A percentile compares a stretch with the other conserved stretches of the same genome.
Conservation (phyloP, 2,888 invertebrate species). For the Chrysomela aeneicollis region DNA sequence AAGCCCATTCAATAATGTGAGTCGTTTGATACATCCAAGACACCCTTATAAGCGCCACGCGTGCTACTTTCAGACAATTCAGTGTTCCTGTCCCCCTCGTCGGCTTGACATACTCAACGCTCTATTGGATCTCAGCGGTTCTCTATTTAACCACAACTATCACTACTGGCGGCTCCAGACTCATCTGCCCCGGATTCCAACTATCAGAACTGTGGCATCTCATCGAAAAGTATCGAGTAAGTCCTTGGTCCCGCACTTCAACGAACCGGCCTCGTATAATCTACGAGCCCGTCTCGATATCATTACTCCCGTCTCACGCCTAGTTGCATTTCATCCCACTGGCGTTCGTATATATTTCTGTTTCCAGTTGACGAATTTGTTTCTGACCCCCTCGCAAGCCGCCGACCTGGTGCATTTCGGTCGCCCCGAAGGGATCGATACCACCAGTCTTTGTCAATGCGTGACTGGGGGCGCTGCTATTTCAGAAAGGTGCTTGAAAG, state of each 20-base stretch:
- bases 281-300: no score
- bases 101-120: slow-evolving; percentile 45
- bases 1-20: slow-evolving; percentile 41
- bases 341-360: slow-evolving; percentile 16
- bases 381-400: slow-evolving; percentile 49
- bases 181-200: slow-evolving; percentile 45
- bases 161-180: slow-evolving; percentile 46
- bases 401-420: slow-evolving; percentile 49
- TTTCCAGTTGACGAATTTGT: slow-evolving; percentile 47
- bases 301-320: no score
- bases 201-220: slow-evolving; percentile 47
- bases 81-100: slow-evolving; percentile 30
- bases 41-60: no score
- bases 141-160: slow-evolving; percentile 41
- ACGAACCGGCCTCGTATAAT: not conserved
- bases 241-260: not conserved
- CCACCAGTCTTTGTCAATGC: slow-evolving; percentile 47
- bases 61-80: slow-evolving; percentile 36
- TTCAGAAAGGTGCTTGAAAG: slow-evolving; percentile 43
- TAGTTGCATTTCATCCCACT: no score
- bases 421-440: slow-evolving; percentile 53
- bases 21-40: slow-evolving; percentile 10
- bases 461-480: slow-evolving; percentile 52
- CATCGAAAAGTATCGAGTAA: slow-evolving; percentile 52
- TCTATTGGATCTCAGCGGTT: slow-evolving; percentile 55